These are phyloP conservation scores for Meloe dianella DNA, from an alignment of 2,888 invertebrate genomes.

Conservation along the genomic window DNA sequence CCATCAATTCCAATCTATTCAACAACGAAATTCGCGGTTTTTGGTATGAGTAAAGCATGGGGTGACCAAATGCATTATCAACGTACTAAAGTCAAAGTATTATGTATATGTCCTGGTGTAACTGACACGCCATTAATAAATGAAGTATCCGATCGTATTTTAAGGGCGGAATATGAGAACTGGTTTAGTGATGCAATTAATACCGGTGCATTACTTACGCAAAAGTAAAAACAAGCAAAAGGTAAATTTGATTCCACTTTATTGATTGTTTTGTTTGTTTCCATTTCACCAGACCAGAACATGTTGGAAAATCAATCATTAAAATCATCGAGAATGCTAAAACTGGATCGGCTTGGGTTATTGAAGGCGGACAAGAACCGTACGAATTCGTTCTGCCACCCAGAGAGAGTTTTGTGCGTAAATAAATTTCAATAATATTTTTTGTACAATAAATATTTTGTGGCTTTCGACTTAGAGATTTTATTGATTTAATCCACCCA, in stretches of 20 bases:
- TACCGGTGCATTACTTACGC: not conserved
- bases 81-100: conserved; percentile 53
- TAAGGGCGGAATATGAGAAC: conserved; percentile 9
- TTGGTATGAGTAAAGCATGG: conserved; percentile 46
- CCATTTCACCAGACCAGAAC: conserved; percentile 39
- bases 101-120: conserved; percentile 57
- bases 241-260: too few relatives aligned
- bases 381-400: conserved; percentile 29
- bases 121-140: conserved; percentile 51
- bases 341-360: not conserved
- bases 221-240: too few relatives aligned
- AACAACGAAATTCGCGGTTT: conserved; percentile 55
- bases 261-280: too few relatives aligned
- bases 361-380: not conserved
- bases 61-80: conserved; percentile 50
- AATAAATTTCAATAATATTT: too few relatives aligned
- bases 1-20: conserved; percentile 52
- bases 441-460: too few relatives aligned
- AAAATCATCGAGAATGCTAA: not conserved
- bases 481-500: too few relatives aligned
- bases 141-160: not conserved
- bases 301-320: not conserved
- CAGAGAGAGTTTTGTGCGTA: too few relatives aligned
- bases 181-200: too few relatives aligned
- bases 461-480: too few relatives aligned